A percentile compares a stretch with the other conserved stretches of the same genome.
Evolutionary conservation across 2,888 invertebrate genomes (phyloP).

Genomic region (Icerya purchasi): DNA sequence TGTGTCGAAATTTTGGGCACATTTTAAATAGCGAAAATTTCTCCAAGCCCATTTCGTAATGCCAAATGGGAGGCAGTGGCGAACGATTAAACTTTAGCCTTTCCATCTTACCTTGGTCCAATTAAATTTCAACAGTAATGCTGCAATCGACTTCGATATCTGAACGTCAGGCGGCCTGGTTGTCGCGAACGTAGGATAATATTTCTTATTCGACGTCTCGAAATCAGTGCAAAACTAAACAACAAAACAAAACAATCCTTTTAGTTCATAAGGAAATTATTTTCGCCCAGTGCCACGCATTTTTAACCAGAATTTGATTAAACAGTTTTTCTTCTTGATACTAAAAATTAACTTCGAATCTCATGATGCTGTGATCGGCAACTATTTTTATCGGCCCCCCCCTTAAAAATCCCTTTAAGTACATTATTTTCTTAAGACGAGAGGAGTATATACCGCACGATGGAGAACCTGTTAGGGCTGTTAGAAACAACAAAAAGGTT

Average conservation of each 20-base stretch:
- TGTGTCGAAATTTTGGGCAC: no score
- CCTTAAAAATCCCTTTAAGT: no score
- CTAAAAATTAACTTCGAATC: background rate
- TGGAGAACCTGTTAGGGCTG: no score
- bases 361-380: background rate
- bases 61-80: background rate
- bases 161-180: slow-evolving; percentile 83
- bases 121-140: slow-evolving; percentile 60
- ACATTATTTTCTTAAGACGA: no score
- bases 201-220: slow-evolving; percentile 65
- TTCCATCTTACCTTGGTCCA: slow-evolving; percentile 60
- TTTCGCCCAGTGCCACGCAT: background rate
- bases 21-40: no score
- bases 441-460: no score
- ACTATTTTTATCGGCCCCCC: no score
- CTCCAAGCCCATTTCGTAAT: no score
- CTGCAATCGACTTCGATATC: slow-evolving; percentile 77
- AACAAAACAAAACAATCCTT: slow-evolving; percentile 18
- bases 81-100: background rate
- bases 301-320: slow-evolving; percentile 3
- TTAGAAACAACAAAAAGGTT: no score
- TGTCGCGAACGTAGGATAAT: slow-evolving; percentile 76
- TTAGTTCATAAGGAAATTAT: background rate
- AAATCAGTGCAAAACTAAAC: slow-evolving; percentile 74
- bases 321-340: background rate